Base-by-base conservation (phyloP, 2,888 invertebrate genomes). In the Polydesmus complanatus region DNA sequence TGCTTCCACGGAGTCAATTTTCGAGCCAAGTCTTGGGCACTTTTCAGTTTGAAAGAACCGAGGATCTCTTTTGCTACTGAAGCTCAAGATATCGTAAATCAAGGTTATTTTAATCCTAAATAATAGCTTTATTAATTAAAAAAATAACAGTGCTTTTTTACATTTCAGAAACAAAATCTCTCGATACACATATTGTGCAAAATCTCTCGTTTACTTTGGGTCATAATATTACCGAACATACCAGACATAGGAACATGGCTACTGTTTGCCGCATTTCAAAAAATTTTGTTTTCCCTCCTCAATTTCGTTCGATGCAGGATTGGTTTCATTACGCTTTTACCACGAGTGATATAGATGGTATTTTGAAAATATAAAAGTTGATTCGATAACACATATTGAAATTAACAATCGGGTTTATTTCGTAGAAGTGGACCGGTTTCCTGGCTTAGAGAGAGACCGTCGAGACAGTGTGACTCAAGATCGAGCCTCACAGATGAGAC, bases 1-100 rank as follows among this genome's bases (percentile, higher is more conserved):
- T 96, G 96, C 74, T 96, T 96, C 80, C 94, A 96, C 74, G 96
- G 96, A 47, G 89, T 92, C 71, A 95, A 95, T 76, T 93, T 96
- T 74, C 91, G 93, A 68, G 84, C 92, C 61, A 94, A 94, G 75
- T 90, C 89, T 1, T 96, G 96, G 95, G 95, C 94, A 3, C 74
- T 96, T 65, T 96, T 96, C 74, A 92, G 91, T 68, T 78, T 96
- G 65, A 86, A 88, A 72, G 91, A 95, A 69, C 94, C 94, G 0
- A 87, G 86, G 70, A 91, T 94, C 66, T 88, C 87, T 70, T 94
- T 94, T 74, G 86, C 90, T 19, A 91, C 93, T 0, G 93, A 94
- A 73, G 92, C 94, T 0, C 91, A 93, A 73, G 89, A 93, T 63
- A 70, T 72, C 22, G 68, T 70, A 23, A 69, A 72, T 65, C 69